Evolutionary conservation across 2,888 invertebrate species (phyloP), one percentile per base, ranked within the genome.

Genomic region (Cordilura impudica): DNA sequence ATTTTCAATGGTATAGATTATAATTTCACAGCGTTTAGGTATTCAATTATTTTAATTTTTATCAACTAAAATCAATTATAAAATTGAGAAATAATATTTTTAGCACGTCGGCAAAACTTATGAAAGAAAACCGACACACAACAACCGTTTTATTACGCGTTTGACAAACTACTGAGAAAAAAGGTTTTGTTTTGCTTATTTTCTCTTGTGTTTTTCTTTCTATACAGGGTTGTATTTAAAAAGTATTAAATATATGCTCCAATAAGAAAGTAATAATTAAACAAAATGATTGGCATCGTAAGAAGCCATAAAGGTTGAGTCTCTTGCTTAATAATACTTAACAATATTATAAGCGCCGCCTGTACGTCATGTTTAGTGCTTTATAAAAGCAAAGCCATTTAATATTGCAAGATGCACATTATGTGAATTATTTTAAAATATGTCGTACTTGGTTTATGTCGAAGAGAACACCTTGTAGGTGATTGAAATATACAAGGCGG

Each of bases 81-180:
- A 35, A 8, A 35, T 12, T 2, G 12, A 35, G 35, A n/a, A 39
- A 39, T 39, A 2, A n/a, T 35, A 35, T 8, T 12, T 35, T 39
- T 10, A 54, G 54, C 3, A 63, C 43, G 31, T 70, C 54, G 54
- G 19, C 10, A 66, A 67, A 19, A 19, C 19, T 39, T 7, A 23
- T 4, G 35, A 14, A 0, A 16, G 14, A 21, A 51, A 14, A 21
- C 16, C 26, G 12, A 54, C 2, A 51, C 12, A 26, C 26, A 6
- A 61, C 72, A 56, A 78, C 72, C 72, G 8, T 78, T 63, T 51
- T 49, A 58, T 78, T 69, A 23, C 56, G 67, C 63, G 49, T 69
- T 69, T 78, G 54, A 56, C 72, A 78, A 78, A 31, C 53, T 69
- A 78, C 78, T 78, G 67, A 69, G 23, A 61, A 76, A 75, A 49